Base-by-base conservation (phyloP, 2,888 invertebrate genomes). In the Tanypteryx hageni region DNA sequence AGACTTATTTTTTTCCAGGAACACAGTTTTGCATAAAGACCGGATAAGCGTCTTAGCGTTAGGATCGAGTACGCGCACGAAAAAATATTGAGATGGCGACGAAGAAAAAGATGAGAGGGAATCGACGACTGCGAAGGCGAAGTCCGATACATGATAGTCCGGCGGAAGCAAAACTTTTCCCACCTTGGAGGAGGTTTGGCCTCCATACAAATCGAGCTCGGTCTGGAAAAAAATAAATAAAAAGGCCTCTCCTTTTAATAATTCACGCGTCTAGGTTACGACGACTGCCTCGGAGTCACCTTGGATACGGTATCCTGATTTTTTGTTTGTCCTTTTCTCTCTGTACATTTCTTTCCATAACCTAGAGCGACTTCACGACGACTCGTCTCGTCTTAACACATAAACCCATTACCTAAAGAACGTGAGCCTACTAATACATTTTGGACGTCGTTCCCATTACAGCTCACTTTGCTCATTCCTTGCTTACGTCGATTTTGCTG, bases 91-190 rank as follows among this genome's bases (percentile, higher is more conserved):
- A 44, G 44, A 11, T 76, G 64, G 76, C 27, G 76, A 76, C 76
- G 4, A 27, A 76, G 22, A 76, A 27, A 76, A 27, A 76, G 22
- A 27, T 22, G 22, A 13, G 27, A 27, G 22, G 27, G 27, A 76
- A 76, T 76, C 22, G 76, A 44, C 1, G 44, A 44, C 1, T 44
- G 44, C 44, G 44, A 5, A 44, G 44, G 44, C 5, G 44, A 76
- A 76, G 27, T 76, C 76, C 76, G 27, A 76, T 76, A 76, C 22
- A 76, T 13, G 27, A 27, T 13, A n/a, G 76, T 76, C 76, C 76
- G 76, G 76, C 76, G 76, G 76, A 76, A 76, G 76, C 13, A 76
- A 76, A 76, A 76, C 76, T 76, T 27, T 76, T 76, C 22, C 76
- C 76, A 27, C 76, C 4, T 9, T 11, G 76, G 27, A 22, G 22